These are phyloP conservation scores for Octomys mimax DNA, from an alignment of 2,797 vertebrate species.

Conservation along the genomic window DNA sequence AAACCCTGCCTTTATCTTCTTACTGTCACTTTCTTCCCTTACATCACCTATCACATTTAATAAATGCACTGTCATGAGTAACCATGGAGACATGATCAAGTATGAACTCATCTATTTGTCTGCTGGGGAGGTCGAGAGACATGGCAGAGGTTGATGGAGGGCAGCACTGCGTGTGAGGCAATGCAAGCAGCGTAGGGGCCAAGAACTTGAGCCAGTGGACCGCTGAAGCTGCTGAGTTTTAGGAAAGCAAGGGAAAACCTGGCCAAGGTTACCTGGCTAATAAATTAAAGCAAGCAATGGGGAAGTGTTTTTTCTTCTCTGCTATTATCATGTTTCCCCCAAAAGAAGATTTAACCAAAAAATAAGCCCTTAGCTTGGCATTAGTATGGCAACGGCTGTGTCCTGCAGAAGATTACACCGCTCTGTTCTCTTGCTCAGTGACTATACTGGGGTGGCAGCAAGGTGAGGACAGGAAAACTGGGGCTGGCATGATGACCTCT, in stretches of 20 bases:
- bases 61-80: not conserved
- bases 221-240: not conserved
- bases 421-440: not conserved
- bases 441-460: not conserved
- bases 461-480: not conserved
- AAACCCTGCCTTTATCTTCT: not conserved
- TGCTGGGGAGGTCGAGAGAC: not conserved
- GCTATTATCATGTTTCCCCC: not conserved
- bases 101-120: not conserved
- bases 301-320: not conserved
- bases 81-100: not conserved
- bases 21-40: not conserved
- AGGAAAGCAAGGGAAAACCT: not conserved
- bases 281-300: not conserved
- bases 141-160: not conserved
- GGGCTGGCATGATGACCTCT: not conserved
- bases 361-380: not conserved
- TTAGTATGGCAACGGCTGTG: not conserved
- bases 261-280: not conserved
- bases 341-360: not conserved
- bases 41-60: too few species aligned
- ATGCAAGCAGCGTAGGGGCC: not conserved
- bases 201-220: not conserved
- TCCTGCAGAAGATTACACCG: not conserved
- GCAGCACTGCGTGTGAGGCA: too few species aligned